Conservation (phyloP, 2,113 vertebrate genomes). For the Gasterosteus nipponicus region DNA sequence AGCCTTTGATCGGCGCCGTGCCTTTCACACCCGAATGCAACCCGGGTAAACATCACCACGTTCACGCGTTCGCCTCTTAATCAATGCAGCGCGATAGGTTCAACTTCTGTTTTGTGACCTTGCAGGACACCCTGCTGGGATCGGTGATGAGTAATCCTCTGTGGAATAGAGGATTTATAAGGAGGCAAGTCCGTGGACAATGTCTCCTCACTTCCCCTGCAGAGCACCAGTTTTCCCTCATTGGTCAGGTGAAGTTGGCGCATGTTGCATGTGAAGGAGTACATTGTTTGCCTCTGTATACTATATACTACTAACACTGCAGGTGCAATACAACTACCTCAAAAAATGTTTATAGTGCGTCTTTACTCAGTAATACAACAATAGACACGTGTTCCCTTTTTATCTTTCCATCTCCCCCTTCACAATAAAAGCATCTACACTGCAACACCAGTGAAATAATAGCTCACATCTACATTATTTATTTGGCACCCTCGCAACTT, state of each 20-base stretch:
- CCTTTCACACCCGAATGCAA: slow-evolving; percentile 53
- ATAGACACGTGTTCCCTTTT: too few species aligned
- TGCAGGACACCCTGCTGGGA: slow-evolving; percentile 89
- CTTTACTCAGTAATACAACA: too few species aligned
- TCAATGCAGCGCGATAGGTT: not conserved
- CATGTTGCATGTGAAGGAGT: not conserved
- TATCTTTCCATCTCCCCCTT: too few species aligned
- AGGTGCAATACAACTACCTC: too few species aligned
- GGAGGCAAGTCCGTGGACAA: too few species aligned
- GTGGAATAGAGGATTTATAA: too few species aligned
- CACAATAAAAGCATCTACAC: too few species aligned
- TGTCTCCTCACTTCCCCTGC: not conserved
- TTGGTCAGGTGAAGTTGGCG: not conserved
- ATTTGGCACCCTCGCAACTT: too few species aligned
- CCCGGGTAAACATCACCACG: slow-evolving; percentile 60
- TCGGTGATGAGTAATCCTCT: slow-evolving; percentile 58
- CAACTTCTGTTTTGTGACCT: slow-evolving; percentile 71
- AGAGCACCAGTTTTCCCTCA: not conserved
- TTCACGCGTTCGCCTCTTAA: not conserved
- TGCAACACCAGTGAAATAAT: too few species aligned
- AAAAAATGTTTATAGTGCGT: too few species aligned
- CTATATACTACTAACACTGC: too few species aligned
- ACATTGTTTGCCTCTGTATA: not conserved
- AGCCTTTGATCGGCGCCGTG: slow-evolving; percentile 36
- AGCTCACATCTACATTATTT: too few species aligned